Evolutionary conservation across 1,140 invertebrate genomes (phyloP).

Genomic region (Drosophila ercepeae): DNA sequence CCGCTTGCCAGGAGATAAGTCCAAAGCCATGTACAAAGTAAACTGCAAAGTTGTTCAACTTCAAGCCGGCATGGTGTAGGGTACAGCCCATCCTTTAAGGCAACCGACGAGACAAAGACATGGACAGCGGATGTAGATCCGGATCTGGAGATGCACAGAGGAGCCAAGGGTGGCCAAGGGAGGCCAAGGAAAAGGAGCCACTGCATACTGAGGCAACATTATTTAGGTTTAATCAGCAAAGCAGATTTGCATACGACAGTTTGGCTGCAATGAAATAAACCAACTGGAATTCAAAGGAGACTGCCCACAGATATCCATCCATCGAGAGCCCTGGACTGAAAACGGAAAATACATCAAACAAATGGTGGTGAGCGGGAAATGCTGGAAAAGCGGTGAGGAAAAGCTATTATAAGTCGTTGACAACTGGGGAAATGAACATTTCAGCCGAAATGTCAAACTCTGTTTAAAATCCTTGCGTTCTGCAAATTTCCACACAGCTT

Average conservation of each 20-base stretch:
- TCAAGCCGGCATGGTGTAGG: neutral
- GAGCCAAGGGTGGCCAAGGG: constrained; percentile 3
- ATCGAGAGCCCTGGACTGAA: constrained; percentile 23
- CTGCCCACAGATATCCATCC: constrained; percentile 26
- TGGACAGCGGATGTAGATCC: constrained; percentile 2
- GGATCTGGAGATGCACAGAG: constrained; percentile 3
- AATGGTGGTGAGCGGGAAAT: constrained; percentile 11
- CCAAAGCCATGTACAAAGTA: neutral
- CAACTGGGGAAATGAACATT: constrained; percentile 78
- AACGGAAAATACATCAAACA: constrained; percentile 63
- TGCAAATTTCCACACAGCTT: constrained; percentile 9
- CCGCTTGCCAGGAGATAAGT: neutral
- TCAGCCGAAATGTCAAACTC: constrained; percentile 70
- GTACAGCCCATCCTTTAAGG: constrained; percentile 33
- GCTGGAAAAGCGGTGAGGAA: constrained; percentile 19
- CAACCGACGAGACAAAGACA: constrained; percentile 45
- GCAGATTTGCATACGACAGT: constrained; percentile 77
- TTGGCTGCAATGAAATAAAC: constrained; percentile 70
- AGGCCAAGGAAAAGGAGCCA: constrained; percentile 25
- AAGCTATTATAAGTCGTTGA: constrained; percentile 75
- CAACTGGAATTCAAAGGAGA: constrained; percentile 74
- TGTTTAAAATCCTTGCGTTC: constrained; percentile 16
- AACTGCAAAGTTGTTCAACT: constrained; percentile 9
- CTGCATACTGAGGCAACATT: constrained; percentile 65
- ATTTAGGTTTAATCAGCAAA: constrained; percentile 82